These are phyloP conservation scores for Carpatolechia fugitivella DNA, from an alignment of 2,888 invertebrate species.

Conservation along the genomic window DNA sequence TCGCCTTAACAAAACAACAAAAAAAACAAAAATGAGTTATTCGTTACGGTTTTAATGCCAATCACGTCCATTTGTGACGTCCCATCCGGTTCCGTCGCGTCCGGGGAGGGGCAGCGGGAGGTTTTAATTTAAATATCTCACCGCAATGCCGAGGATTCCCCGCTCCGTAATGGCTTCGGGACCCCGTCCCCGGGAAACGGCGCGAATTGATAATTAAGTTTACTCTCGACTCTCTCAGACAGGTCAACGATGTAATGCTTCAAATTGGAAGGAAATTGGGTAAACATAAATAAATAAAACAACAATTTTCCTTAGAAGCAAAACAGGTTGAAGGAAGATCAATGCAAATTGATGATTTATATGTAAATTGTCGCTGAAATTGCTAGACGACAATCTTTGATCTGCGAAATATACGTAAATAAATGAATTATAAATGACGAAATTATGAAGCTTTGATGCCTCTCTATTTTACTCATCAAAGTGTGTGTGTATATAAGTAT, in stretches of 20 bases:
- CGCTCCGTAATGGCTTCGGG: conserved; percentile 8
- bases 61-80: conserved; percentile 8
- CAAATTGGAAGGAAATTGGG: not conserved
- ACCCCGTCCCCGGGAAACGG: not conserved
- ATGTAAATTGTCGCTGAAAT: not conserved
- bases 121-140: conserved; percentile 15
- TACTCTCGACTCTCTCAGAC: not conserved
- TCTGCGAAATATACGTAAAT: too few relatives aligned
- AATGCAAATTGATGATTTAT: not conserved
- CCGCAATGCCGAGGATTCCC: conserved; percentile 7
- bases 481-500: too few relatives aligned
- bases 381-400: too few relatives aligned
- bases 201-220: conserved; percentile 7
- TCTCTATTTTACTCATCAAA: not conserved
- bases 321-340: not conserved
- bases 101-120: not conserved
- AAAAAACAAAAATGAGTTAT: conserved; percentile 6
- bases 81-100: not conserved
- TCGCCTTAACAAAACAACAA: too few relatives aligned
- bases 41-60: conserved; percentile 6
- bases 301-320: not conserved
- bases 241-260: not conserved
- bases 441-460: too few relatives aligned
- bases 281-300: not conserved
- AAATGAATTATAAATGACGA: too few relatives aligned